These are phyloP conservation scores for Stomatorhinus walkeri DNA, from an alignment of 2,797 vertebrate species.

Conservation along the genomic window DNA sequence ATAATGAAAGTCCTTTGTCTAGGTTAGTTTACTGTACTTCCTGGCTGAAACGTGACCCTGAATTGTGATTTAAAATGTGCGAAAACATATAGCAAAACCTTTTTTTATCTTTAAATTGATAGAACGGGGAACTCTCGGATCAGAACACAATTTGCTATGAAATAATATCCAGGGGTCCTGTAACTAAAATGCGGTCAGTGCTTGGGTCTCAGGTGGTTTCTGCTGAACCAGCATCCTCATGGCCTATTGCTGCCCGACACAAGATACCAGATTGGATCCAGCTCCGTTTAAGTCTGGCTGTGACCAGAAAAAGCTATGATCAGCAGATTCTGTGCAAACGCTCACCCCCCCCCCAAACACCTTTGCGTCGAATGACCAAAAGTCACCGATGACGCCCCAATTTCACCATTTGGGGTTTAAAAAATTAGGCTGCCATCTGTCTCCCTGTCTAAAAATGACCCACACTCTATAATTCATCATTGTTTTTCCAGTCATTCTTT, in stretches of 20 bases:
- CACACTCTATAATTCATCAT: neutral
- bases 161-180: neutral
- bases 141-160: neutral
- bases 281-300: neutral
- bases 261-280: neutral
- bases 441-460: neutral
- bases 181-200: neutral
- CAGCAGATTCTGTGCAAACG: neutral
- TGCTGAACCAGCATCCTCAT: neutral
- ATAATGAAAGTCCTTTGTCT: neutral
- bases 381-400: neutral
- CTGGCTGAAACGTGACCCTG: neutral
- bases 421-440: neutral
- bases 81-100: neutral
- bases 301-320: neutral
- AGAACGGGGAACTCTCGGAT: neutral
- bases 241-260: neutral
- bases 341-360: neutral
- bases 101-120: neutral
- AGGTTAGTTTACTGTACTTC: neutral
- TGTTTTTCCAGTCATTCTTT: neutral
- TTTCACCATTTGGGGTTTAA: neutral
- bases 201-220: neutral
- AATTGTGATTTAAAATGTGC: neutral
- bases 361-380: neutral